Evolutionary conservation across 2,113 vertebrate genomes (phyloP).

Genomic region (Nothoprocta perdicaria): DNA sequence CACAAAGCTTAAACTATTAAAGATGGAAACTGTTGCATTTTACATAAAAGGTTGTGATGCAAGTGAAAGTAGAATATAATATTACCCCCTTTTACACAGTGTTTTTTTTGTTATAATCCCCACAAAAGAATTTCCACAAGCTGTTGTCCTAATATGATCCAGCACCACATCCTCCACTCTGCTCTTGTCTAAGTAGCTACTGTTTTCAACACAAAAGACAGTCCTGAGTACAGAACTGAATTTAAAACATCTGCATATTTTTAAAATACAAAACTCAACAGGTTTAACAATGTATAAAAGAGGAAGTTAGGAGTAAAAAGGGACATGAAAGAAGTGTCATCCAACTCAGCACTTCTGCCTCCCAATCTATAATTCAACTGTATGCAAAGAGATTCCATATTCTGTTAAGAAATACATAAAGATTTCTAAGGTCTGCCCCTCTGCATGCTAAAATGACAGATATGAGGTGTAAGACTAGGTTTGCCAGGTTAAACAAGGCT

Average conservation of each 20-base stretch:
- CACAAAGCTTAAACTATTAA: conserved; percentile 63
- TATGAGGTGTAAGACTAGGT: conserved; percentile 62
- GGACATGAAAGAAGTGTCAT: not conserved
- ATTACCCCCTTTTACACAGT: not conserved
- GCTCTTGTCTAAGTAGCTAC: conserved; percentile 13
- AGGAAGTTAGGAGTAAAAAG: not conserved
- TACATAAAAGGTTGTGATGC: conserved; percentile 48
- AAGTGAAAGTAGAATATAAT: conserved; percentile 40
- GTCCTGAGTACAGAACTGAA: not conserved
- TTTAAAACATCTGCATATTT: not conserved
- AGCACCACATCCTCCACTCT: not conserved
- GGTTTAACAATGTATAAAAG: not conserved
- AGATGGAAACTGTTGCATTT: conserved; percentile 65
- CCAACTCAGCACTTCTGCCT: not conserved
- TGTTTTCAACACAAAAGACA: not conserved
- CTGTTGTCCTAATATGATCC: conserved; percentile 53
- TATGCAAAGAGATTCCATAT: not conserved
- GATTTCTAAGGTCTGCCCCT: conserved; percentile 56
- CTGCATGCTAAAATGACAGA: conserved; percentile 60
- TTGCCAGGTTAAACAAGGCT: conserved; percentile 69
- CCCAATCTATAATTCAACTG: not conserved
- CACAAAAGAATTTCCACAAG: conserved; percentile 46
- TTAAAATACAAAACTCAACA: not conserved
- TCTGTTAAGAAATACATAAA: conserved; percentile 38
- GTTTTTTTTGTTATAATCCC: conserved; percentile 19